Evolutionary conservation across 2,113 vertebrate species (phyloP).

Genomic region (Junco hyemalis): DNA sequence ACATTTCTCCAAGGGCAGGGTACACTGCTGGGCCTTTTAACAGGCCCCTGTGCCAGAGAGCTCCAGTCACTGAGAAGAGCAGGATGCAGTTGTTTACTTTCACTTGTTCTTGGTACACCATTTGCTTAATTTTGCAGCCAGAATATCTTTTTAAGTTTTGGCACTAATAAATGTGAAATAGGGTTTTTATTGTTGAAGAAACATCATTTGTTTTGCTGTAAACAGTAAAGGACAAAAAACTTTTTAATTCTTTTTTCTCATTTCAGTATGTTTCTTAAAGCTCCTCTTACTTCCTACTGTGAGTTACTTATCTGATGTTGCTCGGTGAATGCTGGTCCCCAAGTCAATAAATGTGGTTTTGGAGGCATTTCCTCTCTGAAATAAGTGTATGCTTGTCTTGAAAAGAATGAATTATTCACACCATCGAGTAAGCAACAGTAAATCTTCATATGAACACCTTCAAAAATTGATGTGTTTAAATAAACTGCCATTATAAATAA

Average conservation of each 20-base stretch:
- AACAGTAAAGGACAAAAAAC: neutral
- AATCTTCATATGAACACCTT: slow-evolving; percentile 47
- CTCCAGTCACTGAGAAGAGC: neutral
- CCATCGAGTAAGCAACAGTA: neutral
- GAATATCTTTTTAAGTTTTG: neutral
- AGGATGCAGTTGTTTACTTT: neutral
- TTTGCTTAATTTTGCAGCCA: neutral
- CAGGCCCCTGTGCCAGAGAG: neutral
- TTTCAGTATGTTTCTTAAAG: neutral
- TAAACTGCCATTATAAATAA: slow-evolving; percentile 20
- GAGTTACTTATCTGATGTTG: neutral
- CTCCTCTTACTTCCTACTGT: neutral
- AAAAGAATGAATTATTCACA: slow-evolving; percentile 60
- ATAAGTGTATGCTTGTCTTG: neutral
- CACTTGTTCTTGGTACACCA: neutral
- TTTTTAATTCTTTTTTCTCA: neutral
- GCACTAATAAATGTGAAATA: neutral
- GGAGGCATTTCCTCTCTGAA: slow-evolving; percentile 39
- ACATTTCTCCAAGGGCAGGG: neutral
- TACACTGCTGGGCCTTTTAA: neutral
- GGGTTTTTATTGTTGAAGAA: neutral
- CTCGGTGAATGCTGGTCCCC: neutral
- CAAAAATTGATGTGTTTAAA: slow-evolving; percentile 31
- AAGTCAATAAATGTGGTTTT: slow-evolving; percentile 57
- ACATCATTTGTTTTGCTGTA: neutral